Evolutionary conservation across 2,113 vertebrate species (phyloP), one percentile per base, ranked within the genome.

Genomic region (Nesogale talazaci): DNA sequence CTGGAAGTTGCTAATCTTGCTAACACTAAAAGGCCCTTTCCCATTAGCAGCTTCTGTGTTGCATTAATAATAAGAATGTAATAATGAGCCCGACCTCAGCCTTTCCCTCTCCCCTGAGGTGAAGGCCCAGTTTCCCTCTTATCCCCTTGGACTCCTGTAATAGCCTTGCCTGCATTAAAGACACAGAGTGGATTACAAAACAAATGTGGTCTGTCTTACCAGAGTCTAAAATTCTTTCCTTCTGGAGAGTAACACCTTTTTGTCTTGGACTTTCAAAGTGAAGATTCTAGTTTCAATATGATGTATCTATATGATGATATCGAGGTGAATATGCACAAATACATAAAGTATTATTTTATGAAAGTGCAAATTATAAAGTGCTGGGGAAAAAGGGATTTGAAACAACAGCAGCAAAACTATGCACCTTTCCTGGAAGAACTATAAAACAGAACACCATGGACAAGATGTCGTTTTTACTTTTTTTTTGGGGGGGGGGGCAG

Each of bases 1-100:
- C 95, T 96, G 83, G 57, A 92, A 97, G 94, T 87, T 96, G 93
- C 93, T 97, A 92, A 94, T 97, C 95, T 95, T 81, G 36, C 95
- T 97, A 81, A 95, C 94, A 86, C 95, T 96, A 96, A 97, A 86
- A 96, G 81, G 85, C 91, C 92, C 92, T 95, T 88, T 84, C 89
- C 94, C 88, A 83, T 97, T 97, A 96, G 94, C 83, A 74, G 94
- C 76, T 94, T 96, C 91, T 95, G 40, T 75, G 84, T 92, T 95
- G 57, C 74, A 70, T 97, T 95, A 96, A 94, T 97, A 96, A 52
- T 95, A 96, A 97, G 95, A 93, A 94, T 74, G 93, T 88, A 85
- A 96, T 97, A 83, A 92, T 90, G 94, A 77, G 20, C 85, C 52
- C 70, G 61, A 65, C 65, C 97, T 96, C 95, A 88, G 94, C 38